These are phyloP conservation scores for Neosilurus mollespiculum DNA, from an alignment of 2,797 vertebrate genomes.

Conservation along the genomic window DNA sequence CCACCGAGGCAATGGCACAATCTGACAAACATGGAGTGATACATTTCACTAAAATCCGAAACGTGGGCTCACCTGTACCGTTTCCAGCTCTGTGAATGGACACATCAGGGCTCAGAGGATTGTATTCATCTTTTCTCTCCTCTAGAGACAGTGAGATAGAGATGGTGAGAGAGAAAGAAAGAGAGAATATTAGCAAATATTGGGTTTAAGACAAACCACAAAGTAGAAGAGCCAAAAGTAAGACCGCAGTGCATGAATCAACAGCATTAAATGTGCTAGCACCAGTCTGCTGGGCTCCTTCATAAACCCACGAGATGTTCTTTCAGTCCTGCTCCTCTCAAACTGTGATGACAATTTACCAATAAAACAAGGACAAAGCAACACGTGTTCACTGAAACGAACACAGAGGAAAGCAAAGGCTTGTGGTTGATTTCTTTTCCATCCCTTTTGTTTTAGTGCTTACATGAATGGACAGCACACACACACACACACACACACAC, in stretches of 20 bases:
- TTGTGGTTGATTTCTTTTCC: not conserved
- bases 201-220: constrained; percentile 29
- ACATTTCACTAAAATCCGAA: not conserved
- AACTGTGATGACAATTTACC: constrained; percentile 8
- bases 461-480: not conserved
- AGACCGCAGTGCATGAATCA: constrained; percentile 36
- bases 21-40: not conserved
- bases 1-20: not conserved
- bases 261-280: constrained; percentile 25
- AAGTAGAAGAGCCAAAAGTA: constrained; percentile 34
- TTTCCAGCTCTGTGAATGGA: constrained; percentile 79
- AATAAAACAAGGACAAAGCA: constrained; percentile 20
- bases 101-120: constrained; percentile 80
- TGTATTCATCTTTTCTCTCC: constrained; percentile 86
- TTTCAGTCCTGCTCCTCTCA: not conserved
- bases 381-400: not conserved
- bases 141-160: constrained; percentile 70
- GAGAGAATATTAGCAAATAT: constrained; percentile 24
- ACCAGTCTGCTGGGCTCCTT: constrained; percentile 32
- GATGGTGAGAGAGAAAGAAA: constrained; percentile 8
- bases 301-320: constrained; percentile 5
- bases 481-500: too few species aligned
- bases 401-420: not conserved
- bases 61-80: constrained; percentile 82
- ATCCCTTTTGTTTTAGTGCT: not conserved